Evolutionary conservation across 2,113 vertebrate species (phyloP).

Genomic region (Chrysemys picta): DNA sequence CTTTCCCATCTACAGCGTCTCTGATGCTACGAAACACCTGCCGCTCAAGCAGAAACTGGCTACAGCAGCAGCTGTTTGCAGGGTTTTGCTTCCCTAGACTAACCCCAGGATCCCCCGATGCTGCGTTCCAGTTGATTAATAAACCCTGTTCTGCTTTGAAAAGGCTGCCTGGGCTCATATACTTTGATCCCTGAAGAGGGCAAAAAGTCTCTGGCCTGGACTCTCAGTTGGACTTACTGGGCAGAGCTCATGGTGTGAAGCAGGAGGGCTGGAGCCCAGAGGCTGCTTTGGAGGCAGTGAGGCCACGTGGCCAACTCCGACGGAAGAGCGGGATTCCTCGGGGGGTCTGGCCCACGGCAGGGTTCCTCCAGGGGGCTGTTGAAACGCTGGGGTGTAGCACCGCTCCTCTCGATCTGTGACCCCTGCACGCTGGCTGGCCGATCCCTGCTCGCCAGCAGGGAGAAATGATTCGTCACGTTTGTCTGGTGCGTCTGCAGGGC

Average conservation of each 20-base stretch:
- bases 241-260: background rate
- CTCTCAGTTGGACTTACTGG: background rate
- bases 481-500: too few species aligned
- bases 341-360: background rate
- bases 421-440: background rate
- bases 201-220: background rate
- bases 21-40: background rate
- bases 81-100: background rate
- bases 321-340: background rate
- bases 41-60: background rate
- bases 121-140: background rate
- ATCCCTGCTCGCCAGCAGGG: too few species aligned
- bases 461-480: too few species aligned
- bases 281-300: background rate
- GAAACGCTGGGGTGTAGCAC: background rate
- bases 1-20: background rate
- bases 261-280: background rate
- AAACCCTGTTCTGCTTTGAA: background rate
- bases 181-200: background rate
- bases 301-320: background rate
- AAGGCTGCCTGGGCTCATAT: background rate
- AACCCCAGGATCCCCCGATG: background rate
- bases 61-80: background rate
- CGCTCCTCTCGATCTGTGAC: background rate
- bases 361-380: background rate